Percentiles rank a stretch among this genome's conserved stretches.
Evolutionary conservation across 2,113 vertebrate species (phyloP).

Genomic region (Bos javanicus): DNA sequence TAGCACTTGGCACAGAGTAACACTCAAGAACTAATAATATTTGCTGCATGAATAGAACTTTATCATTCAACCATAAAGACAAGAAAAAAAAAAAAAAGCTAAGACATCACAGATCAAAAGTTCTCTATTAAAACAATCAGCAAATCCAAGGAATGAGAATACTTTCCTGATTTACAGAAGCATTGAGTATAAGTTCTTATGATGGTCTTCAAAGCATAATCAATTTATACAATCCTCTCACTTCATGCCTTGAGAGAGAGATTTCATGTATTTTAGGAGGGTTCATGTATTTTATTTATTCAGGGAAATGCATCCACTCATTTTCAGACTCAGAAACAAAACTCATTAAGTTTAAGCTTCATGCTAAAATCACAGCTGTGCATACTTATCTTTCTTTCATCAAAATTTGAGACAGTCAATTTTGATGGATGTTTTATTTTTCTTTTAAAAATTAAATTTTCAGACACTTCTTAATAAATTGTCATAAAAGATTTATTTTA

Average conservation of each 20-base stretch:
- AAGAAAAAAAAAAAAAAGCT: not conserved
- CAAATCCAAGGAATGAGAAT: not conserved
- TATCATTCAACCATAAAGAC: not conserved
- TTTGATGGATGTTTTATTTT: constrained; percentile 11
- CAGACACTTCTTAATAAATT: not conserved
- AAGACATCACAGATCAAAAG: not conserved
- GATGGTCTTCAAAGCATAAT: not conserved
- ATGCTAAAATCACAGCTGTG: not conserved
- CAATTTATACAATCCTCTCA: not conserved
- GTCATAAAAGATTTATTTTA: not conserved
- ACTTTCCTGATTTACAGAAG: not conserved
- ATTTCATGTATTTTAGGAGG: not conserved
- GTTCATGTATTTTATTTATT: not conserved
- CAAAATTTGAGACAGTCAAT: not conserved
- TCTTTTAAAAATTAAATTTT: constrained; percentile 16
- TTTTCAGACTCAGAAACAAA: not conserved
- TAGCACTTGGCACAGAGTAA: not conserved
- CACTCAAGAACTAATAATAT: not conserved
- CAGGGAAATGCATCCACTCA: not conserved
- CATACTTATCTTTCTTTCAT: not conserved
- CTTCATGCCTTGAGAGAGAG: not conserved
- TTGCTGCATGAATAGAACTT: not conserved
- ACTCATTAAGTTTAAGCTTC: not conserved
- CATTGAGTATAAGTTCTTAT: not conserved
- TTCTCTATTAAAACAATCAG: not conserved